phyloP scores from a whole-genome alignment of 1,140 invertebrate genomes.

The Globodera rostochiensis region DNA sequence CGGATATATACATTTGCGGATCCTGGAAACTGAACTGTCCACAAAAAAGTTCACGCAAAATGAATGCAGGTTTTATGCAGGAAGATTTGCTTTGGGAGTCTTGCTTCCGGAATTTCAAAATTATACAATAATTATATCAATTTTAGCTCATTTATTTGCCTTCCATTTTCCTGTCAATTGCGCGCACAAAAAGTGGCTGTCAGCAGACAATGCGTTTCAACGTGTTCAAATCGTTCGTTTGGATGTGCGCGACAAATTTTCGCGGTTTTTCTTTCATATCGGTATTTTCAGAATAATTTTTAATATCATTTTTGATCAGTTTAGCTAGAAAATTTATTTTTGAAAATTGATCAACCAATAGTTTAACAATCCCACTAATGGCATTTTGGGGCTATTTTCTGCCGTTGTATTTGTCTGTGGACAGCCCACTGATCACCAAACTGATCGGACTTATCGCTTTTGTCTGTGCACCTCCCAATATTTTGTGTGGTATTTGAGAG shows the following conservation, averaged over 20 bases:
- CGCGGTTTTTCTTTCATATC: constrained; percentile 47
- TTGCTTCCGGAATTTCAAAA: constrained; percentile 68
- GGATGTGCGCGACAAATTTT: constrained; percentile 39
- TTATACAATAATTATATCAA: constrained; percentile 71
- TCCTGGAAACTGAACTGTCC: background rate
- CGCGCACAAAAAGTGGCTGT: background rate
- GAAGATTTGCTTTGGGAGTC: no score
- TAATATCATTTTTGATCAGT: no score
- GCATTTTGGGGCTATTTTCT: no score
- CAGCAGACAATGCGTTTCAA: background rate
- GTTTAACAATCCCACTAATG: no score
- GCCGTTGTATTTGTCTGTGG: constrained; percentile 80
- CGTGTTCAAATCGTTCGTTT: constrained; percentile 39
- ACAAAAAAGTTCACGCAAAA: background rate
- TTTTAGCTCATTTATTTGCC: constrained; percentile 38
- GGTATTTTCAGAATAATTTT: constrained; percentile 83
- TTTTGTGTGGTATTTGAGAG: constrained; percentile 94
- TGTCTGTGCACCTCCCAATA: constrained; percentile 91
- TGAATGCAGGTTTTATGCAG: background rate
- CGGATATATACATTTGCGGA: constrained; percentile 73
- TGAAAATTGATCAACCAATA: no score
- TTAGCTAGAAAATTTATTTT: no score
- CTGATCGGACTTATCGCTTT: constrained; percentile 75
- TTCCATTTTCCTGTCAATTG: constrained; percentile 35
- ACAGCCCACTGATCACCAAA: constrained; percentile 63